Percentiles rank a stretch among this genome's conserved stretches.
Evolutionary conservation across 2,888 invertebrate species (phyloP).

Genomic region (Myathropa florea): DNA sequence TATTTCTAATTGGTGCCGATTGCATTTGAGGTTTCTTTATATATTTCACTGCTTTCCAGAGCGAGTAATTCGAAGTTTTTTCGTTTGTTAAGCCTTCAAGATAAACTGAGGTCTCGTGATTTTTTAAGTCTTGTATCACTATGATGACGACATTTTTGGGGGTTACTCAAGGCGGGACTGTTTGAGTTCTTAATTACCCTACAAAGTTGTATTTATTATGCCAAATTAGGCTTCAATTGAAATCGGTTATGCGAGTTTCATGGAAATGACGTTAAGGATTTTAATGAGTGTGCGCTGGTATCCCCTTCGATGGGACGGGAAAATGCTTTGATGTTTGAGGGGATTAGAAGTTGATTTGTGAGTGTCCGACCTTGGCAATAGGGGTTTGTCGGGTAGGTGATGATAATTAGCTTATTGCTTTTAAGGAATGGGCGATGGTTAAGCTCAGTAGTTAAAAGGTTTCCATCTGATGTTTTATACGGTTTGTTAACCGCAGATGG

Average conservation of each 20-base stretch:
- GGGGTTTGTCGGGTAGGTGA: neutral
- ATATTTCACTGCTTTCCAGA: too few relatives aligned
- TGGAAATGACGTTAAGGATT: constrained; percentile 5
- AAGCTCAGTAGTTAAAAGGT: neutral
- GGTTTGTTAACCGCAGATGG: too few relatives aligned
- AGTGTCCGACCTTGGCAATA: neutral
- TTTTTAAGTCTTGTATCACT: too few relatives aligned
- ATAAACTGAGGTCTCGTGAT: too few relatives aligned
- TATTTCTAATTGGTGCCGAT: too few relatives aligned
- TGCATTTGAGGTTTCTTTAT: too few relatives aligned
- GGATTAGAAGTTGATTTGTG: neutral
- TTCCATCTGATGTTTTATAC: too few relatives aligned
- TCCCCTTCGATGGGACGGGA: neutral
- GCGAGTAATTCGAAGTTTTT: too few relatives aligned
- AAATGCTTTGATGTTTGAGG: constrained; percentile 16
- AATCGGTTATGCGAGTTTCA: constrained; percentile 23
- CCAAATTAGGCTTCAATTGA: constrained; percentile 31
- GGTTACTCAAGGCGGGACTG: constrained; percentile 6
- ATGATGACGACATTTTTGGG: constrained; percentile 3
- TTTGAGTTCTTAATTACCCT: constrained; percentile 45
- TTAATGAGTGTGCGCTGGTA: neutral
- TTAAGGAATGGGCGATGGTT: too few relatives aligned
- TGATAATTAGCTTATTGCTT: neutral
- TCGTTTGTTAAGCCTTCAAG: too few relatives aligned
- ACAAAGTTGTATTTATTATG: constrained; percentile 49